Evolutionary conservation across 2,113 vertebrate genomes (phyloP), one percentile per base, ranked within the genome.

Genomic region (Eudorcas thomsonii): DNA sequence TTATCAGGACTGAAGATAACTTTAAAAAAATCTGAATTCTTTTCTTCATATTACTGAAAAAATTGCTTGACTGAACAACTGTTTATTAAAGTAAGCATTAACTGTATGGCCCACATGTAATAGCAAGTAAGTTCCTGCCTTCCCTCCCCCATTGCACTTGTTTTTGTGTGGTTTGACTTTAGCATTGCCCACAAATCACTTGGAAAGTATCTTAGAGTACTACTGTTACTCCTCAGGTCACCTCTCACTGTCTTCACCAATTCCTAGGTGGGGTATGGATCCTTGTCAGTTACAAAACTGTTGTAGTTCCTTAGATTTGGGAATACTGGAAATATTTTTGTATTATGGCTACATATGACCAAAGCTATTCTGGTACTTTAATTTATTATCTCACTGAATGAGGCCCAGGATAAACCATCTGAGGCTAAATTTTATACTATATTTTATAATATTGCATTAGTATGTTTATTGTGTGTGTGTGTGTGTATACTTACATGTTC

Each of bases 391-490:
- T 52, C 39, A 89, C 28, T 74, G 52, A 93, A 85, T 87, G 23
- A 96, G 48, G 77, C 80, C 13, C 74, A 90, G 55, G 57, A n/a
- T 19, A 88, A 97, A 82, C 82, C 50, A 93, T 77, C 54, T 85
- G 67, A 97, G 78, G 81, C 80, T 91, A 88, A 93, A 50, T 97
- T 95, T 95, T 96, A 30, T 14, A 33, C n/a, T 19, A 8, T 59
- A 17, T 74, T 88, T 50, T 80, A 6, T 78, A 96, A 7, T 91
- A 50, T 86, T 59, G 1, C 91, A 39, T 48, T 60, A 84, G 28
- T 77, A 26, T 78, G 48, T 52, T 48, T 80, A 17, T 90, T 67
- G 57, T 36, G 55, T 95, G n/a, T 36, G 16, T 43, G 16, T 43
- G 15, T 55, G 6, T 83, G 1, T 91, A 7, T 59, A 64, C 33